Evolutionary conservation across 2,797 vertebrate genomes (phyloP).

Genomic region (Coracias cyanogaster): DNA sequence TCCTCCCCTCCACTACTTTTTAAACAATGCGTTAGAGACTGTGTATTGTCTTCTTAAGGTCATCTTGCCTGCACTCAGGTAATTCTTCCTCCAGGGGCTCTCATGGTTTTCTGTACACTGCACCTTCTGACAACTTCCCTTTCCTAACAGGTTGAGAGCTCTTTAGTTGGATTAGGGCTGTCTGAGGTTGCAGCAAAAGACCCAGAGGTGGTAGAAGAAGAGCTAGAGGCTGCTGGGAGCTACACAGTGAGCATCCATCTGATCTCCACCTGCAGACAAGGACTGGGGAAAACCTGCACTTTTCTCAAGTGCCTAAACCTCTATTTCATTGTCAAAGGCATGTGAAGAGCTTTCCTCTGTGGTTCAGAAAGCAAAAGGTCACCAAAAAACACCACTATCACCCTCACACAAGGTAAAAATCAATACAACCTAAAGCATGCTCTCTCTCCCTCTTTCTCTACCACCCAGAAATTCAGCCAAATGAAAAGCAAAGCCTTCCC

Average conservation of each 20-base stretch:
- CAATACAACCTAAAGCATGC: background rate
- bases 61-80: background rate
- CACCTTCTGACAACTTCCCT: background rate
- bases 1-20: background rate
- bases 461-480: constrained; percentile 58
- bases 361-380: background rate
- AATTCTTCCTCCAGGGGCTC: background rate
- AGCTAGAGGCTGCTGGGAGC: background rate
- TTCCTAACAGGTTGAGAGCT: background rate
- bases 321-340: background rate
- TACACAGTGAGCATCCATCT: background rate
- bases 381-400: background rate
- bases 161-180: background rate
- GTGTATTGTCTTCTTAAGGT: background rate
- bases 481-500: constrained; percentile 59
- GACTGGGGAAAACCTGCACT: background rate
- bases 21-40: background rate
- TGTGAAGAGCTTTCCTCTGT: background rate
- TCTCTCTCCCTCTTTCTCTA: background rate
- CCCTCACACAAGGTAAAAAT: background rate
- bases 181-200: background rate
- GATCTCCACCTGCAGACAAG: background rate
- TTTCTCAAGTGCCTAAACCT: background rate
- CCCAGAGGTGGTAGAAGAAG: background rate
- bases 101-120: background rate